Conservation (phyloP, 1,140 invertebrate species). For the Parapsyche elsis region DNA sequence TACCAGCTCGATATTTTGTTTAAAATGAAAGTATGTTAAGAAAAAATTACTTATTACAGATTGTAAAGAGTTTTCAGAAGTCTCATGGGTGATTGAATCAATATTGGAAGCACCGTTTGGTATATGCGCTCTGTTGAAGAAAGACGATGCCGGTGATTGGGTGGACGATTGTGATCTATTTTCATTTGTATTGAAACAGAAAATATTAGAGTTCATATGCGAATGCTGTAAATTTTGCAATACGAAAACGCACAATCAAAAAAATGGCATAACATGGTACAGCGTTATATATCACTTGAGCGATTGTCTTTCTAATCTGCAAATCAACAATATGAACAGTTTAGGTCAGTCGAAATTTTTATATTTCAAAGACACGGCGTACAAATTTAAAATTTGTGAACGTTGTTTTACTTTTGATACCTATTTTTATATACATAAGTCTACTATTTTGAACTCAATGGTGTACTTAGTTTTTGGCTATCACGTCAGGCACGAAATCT, state of each 20-base stretch:
- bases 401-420: too few relatives aligned
- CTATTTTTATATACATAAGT: too few relatives aligned
- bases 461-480: too few relatives aligned
- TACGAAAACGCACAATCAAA: slow-evolving; percentile 1
- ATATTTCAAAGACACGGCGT: too few relatives aligned
- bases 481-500: too few relatives aligned
- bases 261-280: slow-evolving; percentile 55
- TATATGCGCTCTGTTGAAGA: slow-evolving; percentile 43
- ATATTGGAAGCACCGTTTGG: slow-evolving; percentile 45
- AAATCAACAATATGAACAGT: slow-evolving; percentile 65
- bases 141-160: slow-evolving; percentile 39
- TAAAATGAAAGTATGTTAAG: too few relatives aligned
- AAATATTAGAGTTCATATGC: slow-evolving; percentile 33
- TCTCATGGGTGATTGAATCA: slow-evolving; percentile 47
- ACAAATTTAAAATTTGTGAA: too few relatives aligned
- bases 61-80: neutral
- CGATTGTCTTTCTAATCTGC: slow-evolving; percentile 61
- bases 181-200: neutral
- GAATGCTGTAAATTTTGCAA: slow-evolving; percentile 38
- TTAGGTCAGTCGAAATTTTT: slow-evolving; percentile 59
- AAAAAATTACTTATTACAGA: neutral
- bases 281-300: slow-evolving; percentile 62
- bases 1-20: too few relatives aligned
- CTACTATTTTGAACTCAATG: too few relatives aligned
- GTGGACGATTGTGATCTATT: slow-evolving; percentile 28